Percentiles rank a stretch among this genome's conserved stretches.
Evolutionary conservation across 2,888 invertebrate species (phyloP).

Genomic region (Oxycera nigricornis): DNA sequence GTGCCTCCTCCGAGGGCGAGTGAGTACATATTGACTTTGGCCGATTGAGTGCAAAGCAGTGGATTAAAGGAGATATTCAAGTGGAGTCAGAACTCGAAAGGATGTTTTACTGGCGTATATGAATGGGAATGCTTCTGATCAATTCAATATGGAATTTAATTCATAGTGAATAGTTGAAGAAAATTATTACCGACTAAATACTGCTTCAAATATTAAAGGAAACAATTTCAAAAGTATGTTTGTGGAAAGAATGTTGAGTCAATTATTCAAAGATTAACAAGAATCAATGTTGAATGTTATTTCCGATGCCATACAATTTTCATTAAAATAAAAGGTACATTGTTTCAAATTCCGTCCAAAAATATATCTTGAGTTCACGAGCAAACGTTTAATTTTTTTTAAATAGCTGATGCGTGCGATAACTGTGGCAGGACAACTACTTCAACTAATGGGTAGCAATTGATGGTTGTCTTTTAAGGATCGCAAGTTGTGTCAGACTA

Average conservation of each 20-base stretch:
- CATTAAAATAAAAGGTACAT: too few species aligned
- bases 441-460: background rate
- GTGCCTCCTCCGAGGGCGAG: background rate
- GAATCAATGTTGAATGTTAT: too few species aligned
- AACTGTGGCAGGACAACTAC: background rate
- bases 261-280: too few species aligned
- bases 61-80: background rate
- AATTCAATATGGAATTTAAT: background rate
- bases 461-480: background rate
- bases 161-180: too few species aligned
- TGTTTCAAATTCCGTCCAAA: too few species aligned
- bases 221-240: too few species aligned
- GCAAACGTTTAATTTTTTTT: too few species aligned
- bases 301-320: too few species aligned
- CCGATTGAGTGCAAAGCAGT: conserved; percentile 11
- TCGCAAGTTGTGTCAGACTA: background rate
- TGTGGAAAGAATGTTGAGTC: too few species aligned
- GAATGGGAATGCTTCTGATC: background rate
- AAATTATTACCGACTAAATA: too few species aligned
- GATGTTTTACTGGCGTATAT: background rate
- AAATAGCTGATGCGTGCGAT: background rate
- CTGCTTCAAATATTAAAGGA: too few species aligned
- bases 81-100: background rate
- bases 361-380: too few species aligned
- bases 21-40: conserved; percentile 26